These are phyloP conservation scores for Hemicrepidius hirtus DNA, from an alignment of 2,888 invertebrate genomes.

Conservation along the genomic window DNA sequence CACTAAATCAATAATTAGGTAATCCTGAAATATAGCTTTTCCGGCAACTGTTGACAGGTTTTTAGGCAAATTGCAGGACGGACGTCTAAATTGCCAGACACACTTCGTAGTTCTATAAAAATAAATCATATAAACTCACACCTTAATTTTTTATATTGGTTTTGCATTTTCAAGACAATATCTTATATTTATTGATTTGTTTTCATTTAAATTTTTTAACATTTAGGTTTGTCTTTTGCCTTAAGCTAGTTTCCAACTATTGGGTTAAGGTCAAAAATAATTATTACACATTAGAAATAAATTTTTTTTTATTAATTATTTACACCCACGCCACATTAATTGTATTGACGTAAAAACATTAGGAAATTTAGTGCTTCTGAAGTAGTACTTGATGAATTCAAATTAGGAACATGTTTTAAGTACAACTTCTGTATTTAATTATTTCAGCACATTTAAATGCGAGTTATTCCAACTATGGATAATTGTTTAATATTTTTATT, in stretches of 20 bases:
- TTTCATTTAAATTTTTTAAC: not conserved
- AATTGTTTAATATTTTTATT: constrained; percentile 7
- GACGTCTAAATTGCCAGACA: too few relatives aligned
- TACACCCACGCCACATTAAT: not conserved
- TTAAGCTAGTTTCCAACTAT: not conserved
- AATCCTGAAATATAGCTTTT: not conserved
- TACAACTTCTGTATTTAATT: not conserved
- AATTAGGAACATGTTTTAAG: constrained; percentile 1
- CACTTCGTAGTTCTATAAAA: too few relatives aligned
- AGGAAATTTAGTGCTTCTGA: not conserved
- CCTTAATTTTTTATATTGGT: not conserved
- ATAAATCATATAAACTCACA: not conserved
- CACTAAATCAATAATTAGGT: constrained; percentile 1
- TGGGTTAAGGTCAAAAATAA: constrained; percentile 6
- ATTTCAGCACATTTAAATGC: not conserved
- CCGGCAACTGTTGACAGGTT: too few relatives aligned
- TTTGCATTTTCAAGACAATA: not conserved
- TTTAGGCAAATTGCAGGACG: too few relatives aligned
- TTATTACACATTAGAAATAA: constrained; percentile 4
- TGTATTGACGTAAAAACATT: too few relatives aligned
- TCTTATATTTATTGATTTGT: constrained; percentile 9
- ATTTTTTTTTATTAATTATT: not conserved
- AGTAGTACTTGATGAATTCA: not conserved
- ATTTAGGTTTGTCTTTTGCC: not conserved
- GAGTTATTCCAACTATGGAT: not conserved